Conservation (phyloP, 2,888 invertebrate species). For the Lithophane semibrunnea region DNA sequence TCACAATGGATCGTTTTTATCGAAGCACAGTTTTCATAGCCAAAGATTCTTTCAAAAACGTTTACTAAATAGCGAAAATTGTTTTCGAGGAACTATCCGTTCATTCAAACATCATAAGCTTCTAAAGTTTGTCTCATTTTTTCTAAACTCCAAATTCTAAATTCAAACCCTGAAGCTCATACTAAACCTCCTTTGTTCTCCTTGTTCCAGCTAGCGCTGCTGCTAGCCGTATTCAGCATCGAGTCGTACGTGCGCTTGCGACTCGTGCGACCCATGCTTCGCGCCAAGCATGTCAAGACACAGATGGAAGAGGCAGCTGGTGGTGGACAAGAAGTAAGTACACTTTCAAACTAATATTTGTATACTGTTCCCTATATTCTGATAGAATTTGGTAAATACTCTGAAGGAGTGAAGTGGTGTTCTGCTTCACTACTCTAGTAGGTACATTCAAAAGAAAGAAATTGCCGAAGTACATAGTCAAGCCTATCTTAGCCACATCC, state of each 20-base stretch:
- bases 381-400: neutral
- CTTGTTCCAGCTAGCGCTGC: conserved; percentile 91
- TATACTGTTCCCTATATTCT: neutral
- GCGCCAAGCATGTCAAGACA: conserved; percentile 93
- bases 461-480: no score
- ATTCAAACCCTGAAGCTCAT: neutral
- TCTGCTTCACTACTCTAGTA: no score
- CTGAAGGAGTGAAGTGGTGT: neutral
- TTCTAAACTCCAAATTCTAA: neutral
- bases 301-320: conserved; percentile 94
- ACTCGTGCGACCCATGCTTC: conserved; percentile 93
- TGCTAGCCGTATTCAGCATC: conserved; percentile 92
- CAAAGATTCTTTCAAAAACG: neutral
- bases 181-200: conserved; percentile 50
- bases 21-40: neutral
- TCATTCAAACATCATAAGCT: neutral
- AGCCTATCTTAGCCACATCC: no score
- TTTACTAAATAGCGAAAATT: neutral
- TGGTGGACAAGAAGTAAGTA: conserved; percentile 93
- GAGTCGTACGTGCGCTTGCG: conserved; percentile 95
- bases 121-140: neutral
- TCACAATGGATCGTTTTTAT: neutral
- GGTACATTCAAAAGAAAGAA: no score
- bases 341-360: neutral
- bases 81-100: neutral